Base-by-base conservation (phyloP, 2,888 invertebrate genomes). In the Spicauda simplicius region DNA sequence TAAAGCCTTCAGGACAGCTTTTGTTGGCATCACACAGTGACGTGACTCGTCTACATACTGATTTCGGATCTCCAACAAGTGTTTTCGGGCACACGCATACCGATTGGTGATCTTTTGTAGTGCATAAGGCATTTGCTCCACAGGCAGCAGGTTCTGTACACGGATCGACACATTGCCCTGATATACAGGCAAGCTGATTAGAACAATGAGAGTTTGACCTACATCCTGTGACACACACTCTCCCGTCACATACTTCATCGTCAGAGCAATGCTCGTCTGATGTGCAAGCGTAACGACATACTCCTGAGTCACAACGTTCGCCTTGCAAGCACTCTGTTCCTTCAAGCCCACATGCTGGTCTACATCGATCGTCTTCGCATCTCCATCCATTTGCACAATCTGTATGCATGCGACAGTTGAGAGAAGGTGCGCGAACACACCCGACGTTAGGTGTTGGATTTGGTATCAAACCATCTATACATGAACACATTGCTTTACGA, bases 371-470 rank as follows among this genome's bases (percentile, higher is more conserved):
- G 64, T 96, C 95, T 69, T 96, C 95, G 81, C 98, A 98, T 64
- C 96, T 94, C 82, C 95, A 95, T 11, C 96, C 96, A 16, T 90
- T 82, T 7, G 94, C 88, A 81, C 98, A 98, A 76, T 97, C 97
- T 63, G 96, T 94, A 77, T 97, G 97, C 76, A 95, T 95, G 45
- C 90, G 93, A 80, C 98, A 98, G n/a, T 94, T 93, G 18, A 95
- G 87, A 12, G 97, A 95, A 0, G 97, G 97, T 12, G 97, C 94
- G 76, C 98, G 94, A 0, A 97, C 96, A 79, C 98, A 98, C 0
- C 97, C 98, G 45, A 98, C 95, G 80, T 97, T 97, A 0, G 98
- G 96, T 1, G 97, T 96, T 59, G 98, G 98, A 84, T 97, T 98
- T 12, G 98, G 97, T 76, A 98, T 97, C 82, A 97, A 95, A 20